Conservation (phyloP, 37 sponge, comb jelly and placozoan genomes). For the Cliona cf. orientalis region DNA sequence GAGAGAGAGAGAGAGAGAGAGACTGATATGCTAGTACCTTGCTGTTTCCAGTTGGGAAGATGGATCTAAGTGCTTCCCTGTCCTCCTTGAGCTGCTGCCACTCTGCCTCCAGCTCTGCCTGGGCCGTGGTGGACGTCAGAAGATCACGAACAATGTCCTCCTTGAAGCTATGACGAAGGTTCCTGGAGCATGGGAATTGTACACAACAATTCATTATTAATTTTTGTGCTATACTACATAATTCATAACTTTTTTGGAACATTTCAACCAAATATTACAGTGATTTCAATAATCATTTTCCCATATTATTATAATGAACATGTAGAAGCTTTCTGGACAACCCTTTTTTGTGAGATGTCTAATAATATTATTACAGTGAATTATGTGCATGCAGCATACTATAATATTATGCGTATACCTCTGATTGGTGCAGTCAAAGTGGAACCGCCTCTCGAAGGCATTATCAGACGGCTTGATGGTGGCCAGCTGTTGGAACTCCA, state of each 20-base stretch:
- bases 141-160: constrained; percentile 88
- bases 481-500: constrained; percentile 96
- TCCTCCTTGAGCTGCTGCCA: constrained; percentile 89
- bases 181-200: neutral
- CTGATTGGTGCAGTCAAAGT: constrained; percentile 88
- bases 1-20: neutral
- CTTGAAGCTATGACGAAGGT: constrained; percentile 68
- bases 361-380: too few relatives aligned
- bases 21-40: constrained; percentile 23
- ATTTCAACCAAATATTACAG: too few relatives aligned
- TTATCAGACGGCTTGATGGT: constrained; percentile 84
- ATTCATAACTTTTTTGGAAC: too few relatives aligned
- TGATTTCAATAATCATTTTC: too few relatives aligned
- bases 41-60: constrained; percentile 90
- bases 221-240: too few relatives aligned
- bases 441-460: constrained; percentile 85
- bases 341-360: too few relatives aligned
- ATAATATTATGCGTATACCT: too few relatives aligned
- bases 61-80: constrained; percentile 79
- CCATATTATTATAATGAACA: too few relatives aligned
- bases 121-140: constrained; percentile 70
- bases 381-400: too few relatives aligned
- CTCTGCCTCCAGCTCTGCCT: constrained; percentile 79
- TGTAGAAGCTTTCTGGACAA: too few relatives aligned
- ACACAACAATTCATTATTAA: neutral